Conservation (phyloP, 2,113 vertebrate species). For the Jaculus jaculus region DNA sequence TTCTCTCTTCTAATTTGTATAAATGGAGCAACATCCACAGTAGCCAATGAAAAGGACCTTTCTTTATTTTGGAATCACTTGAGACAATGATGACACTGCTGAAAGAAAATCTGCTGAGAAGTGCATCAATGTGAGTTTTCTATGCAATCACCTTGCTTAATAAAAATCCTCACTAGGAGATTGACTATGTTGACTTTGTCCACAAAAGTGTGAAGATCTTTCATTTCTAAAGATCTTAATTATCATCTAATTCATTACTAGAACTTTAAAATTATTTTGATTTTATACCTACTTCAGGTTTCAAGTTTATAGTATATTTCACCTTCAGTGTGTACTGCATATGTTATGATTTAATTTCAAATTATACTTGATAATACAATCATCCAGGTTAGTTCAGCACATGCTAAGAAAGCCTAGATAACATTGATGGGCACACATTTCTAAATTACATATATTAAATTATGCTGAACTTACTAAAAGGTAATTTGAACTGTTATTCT, state of each 20-base stretch:
- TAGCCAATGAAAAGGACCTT: not conserved
- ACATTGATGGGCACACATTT: not conserved
- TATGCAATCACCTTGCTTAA: not conserved
- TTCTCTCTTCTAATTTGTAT: not conserved
- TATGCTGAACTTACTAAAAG: not conserved
- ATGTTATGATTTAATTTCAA: not conserved
- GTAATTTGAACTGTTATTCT: slow-evolving; percentile 5
- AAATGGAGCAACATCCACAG: slow-evolving; percentile 6
- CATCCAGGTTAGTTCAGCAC: not conserved
- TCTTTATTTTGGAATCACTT: slow-evolving; percentile 2
- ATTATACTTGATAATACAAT: not conserved
- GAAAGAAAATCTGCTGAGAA: not conserved
- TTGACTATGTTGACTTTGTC: not conserved
- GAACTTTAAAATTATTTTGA: not conserved
- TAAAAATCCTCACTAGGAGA: slow-evolving; percentile 20
- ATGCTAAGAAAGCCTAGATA: not conserved
- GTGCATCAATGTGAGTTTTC: not conserved
- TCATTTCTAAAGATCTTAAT: not conserved
- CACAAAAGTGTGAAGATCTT: not conserved
- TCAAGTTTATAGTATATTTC: not conserved
- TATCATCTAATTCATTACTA: not conserved
- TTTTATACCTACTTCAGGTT: not conserved
- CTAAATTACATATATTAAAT: slow-evolving; percentile 5
- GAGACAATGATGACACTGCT: not conserved
- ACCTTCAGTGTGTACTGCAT: not conserved